These are phyloP conservation scores for Eupelmus urozonus DNA, from an alignment of 2,888 invertebrate genomes.

Conservation along the genomic window DNA sequence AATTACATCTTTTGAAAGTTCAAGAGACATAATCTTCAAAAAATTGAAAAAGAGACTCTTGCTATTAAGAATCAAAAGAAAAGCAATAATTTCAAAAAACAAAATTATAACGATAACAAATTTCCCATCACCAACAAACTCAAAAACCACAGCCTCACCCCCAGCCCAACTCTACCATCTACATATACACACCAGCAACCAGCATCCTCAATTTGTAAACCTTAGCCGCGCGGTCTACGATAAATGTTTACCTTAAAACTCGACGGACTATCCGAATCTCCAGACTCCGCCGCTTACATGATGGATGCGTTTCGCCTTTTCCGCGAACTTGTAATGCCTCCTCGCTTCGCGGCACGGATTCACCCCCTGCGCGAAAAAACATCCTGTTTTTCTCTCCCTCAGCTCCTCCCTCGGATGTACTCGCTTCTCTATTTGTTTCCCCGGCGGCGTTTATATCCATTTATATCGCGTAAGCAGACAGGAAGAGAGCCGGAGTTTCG, in stretches of 20 bases:
- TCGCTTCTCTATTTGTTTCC: neutral
- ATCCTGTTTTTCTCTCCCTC: slow-evolving; percentile 22
- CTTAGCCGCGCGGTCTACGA: neutral
- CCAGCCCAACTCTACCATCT: no score
- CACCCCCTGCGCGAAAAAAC: neutral
- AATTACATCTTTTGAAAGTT: no score
- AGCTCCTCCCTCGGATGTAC: neutral
- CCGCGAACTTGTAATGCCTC: slow-evolving; percentile 3
- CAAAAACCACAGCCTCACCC: no score
- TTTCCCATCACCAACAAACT: no score
- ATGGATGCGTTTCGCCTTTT: slow-evolving; percentile 39
- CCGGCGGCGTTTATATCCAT: slow-evolving; percentile 9
- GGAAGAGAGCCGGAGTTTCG: neutral
- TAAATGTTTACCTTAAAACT: slow-evolving; percentile 27
- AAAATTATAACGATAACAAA: no score
- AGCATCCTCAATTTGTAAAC: neutral
- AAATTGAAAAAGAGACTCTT: no score
- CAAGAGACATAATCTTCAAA: no score
- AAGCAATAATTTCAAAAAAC: no score
- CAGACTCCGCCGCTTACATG: neutral
- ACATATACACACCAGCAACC: neutral
- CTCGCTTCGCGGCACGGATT: no score
- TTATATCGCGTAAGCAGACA: slow-evolving; percentile 13
- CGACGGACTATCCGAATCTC: slow-evolving; percentile 20
- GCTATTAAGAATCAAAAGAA: no score